Percentiles rank a stretch among this genome's conserved stretches.
These are phyloP conservation scores for Notoglanidium macrostoma DNA, from an alignment of 2,797 vertebrate species.

Conservation along the genomic window DNA sequence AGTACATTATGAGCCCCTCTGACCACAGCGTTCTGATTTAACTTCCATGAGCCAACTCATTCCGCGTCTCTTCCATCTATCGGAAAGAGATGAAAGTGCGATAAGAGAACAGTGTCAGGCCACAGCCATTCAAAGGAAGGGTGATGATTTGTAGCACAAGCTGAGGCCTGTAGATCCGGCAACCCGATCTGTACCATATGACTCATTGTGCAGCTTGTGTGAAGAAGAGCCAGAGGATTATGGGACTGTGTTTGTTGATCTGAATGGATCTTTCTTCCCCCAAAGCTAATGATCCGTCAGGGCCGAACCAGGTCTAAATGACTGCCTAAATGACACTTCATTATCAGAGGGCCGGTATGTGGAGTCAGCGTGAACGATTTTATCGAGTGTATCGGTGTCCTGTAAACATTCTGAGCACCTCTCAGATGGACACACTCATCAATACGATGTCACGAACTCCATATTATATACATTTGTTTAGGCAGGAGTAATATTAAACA, in stretches of 20 bases:
- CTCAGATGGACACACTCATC: not conserved
- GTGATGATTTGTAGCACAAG: constrained; percentile 30
- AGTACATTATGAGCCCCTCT: not conserved
- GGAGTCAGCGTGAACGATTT: constrained; percentile 74
- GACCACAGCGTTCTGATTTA: constrained; percentile 6
- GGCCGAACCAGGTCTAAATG: constrained; percentile 65
- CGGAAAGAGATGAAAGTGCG: not conserved
- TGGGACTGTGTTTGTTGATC: constrained; percentile 32
- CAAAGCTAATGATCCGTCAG: constrained; percentile 30
- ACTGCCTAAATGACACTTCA: constrained; percentile 76
- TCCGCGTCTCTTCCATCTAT: not conserved
- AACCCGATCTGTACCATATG: constrained; percentile 29
- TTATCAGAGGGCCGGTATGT: constrained; percentile 77
- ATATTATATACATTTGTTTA: not conserved
- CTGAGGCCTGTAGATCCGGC: constrained; percentile 15
- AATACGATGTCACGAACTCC: not conserved
- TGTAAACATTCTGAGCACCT: constrained; percentile 30
- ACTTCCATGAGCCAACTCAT: not conserved
- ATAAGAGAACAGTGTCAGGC: constrained; percentile 15
- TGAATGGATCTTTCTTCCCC: constrained; percentile 9
- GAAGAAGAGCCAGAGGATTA: constrained; percentile 1
- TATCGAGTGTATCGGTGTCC: constrained; percentile 74
- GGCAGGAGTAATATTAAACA: not conserved
- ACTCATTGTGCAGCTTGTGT: constrained; percentile 16
- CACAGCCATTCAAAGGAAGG: constrained; percentile 29